Conservation (phyloP, 2,113 vertebrate genomes). For the Apteryx owenii region DNA sequence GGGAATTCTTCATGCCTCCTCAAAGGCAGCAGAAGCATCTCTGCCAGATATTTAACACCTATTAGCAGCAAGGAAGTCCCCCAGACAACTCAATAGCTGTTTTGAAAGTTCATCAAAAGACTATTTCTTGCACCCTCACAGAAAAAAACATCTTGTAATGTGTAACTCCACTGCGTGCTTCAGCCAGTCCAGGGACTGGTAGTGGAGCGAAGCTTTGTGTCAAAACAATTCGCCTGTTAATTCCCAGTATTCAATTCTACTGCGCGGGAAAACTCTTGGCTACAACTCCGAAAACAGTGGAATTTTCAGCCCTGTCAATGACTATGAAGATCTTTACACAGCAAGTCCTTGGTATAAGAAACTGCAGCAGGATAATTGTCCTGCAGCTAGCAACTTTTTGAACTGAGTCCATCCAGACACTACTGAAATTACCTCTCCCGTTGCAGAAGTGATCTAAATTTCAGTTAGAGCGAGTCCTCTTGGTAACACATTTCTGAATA, state of each 20-base stretch:
- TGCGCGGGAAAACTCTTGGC: neutral
- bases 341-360: neutral
- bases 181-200: neutral
- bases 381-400: neutral
- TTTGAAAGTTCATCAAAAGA: neutral
- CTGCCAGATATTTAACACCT: neutral
- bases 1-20: neutral
- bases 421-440: neutral
- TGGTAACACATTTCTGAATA: neutral
- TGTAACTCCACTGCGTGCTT: neutral
- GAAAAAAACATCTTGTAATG: neutral
- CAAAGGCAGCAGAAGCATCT: neutral
- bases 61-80: neutral
- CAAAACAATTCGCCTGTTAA: constrained; percentile 12
- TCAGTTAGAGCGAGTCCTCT: neutral
- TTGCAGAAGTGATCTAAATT: neutral
- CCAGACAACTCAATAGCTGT: neutral
- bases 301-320: neutral
- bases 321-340: neutral
- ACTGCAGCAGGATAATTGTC: neutral
- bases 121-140: accelerated
- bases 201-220: neutral
- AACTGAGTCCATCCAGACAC: neutral
- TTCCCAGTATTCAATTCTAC: neutral
- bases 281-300: neutral